phyloP scores from a whole-genome alignment of 1,140 invertebrate genomes.

The Dermatophagoides farinae region DNA sequence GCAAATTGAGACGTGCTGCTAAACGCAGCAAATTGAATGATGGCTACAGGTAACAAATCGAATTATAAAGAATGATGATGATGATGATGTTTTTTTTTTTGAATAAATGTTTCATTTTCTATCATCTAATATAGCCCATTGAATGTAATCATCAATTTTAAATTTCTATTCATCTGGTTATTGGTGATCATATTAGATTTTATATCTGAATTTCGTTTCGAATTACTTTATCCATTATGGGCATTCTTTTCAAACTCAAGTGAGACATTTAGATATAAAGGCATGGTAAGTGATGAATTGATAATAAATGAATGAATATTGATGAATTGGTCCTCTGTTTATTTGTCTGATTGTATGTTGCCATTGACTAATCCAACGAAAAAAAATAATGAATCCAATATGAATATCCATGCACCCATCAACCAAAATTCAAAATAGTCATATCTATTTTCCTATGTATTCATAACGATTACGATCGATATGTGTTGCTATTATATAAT shows the following conservation, averaged over 20 bases:
- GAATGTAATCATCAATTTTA: conserved; percentile 32
- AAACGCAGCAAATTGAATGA: conserved; percentile 9
- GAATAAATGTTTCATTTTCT: background rate
- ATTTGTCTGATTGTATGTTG: background rate
- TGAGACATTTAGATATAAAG: conserved; percentile 97
- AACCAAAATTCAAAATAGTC: conserved; percentile 38
- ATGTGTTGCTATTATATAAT: conserved; percentile 98
- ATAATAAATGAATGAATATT: conserved; percentile 6
- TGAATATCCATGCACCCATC: background rate
- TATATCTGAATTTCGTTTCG: conserved; percentile 93
- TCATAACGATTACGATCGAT: conserved; percentile 90
- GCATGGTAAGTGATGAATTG: conserved; percentile 54
- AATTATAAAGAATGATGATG: background rate
- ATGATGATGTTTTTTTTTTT: background rate
- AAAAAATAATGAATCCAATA: background rate
- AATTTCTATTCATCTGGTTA: conserved; percentile 85
- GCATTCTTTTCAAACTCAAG: conserved; percentile 82
- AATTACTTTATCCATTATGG: conserved; percentile 98
- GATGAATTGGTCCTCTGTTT: too few relatives aligned
- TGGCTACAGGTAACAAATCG: background rate
- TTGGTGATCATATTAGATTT: conserved; percentile 88
- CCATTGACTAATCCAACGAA: too few relatives aligned
- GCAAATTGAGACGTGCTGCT: conserved; percentile 8
- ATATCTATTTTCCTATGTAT: conserved; percentile 94
- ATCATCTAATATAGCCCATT: background rate